Evolutionary conservation across 2,888 invertebrate species (phyloP), one percentile per base, ranked within the genome.

Genomic region (Drosophila affinis): DNA sequence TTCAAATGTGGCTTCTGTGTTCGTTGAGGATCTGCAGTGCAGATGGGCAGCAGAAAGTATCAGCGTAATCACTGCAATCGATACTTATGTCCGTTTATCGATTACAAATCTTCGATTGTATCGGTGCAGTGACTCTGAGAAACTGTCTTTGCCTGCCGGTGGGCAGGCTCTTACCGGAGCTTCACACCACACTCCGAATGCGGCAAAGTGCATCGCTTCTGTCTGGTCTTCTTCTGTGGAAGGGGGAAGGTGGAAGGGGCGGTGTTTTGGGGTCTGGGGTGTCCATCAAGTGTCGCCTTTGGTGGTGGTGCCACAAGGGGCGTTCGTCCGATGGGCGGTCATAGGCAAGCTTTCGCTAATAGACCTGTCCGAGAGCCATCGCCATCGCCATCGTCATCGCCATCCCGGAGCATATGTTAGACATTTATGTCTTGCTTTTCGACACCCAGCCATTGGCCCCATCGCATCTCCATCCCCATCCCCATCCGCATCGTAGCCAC

Each of bases 341-440:
- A 79, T 61, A 54, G 55, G 64, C 78, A 79, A 65, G 58, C 64
- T 49, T 49, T 70, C 49, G 60, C 73, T 85, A 81, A 81, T 85
- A 79, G 81, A 81, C 82, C 82, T 85, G 85, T 81, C 82, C 18
- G 48, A 10, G 48, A 51, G 58, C 45, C 62, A 58, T 64, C 49
- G 58, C 49, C 21, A 24, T 18, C 18, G 18, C 18, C 18, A 18
- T 18, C 18, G 18, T 2, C 18, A 18, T 34, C 21, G 47, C 58
- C 45, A 24, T 56, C 53, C 39, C 24, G 45, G 72, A 64, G 39
- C 83, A 87, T 87, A 83, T 87, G 87, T 72, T 79, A 70, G 86
- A 87, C 87, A 82, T 83, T 83, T 77, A 83, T 85, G 87, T 82
- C 65, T 78, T 85, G 85, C 53, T 77, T 79, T 78, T 85, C 82